These are phyloP conservation scores for Characodon lateralis DNA, from an alignment of 2,797 vertebrate species.

Conservation along the genomic window DNA sequence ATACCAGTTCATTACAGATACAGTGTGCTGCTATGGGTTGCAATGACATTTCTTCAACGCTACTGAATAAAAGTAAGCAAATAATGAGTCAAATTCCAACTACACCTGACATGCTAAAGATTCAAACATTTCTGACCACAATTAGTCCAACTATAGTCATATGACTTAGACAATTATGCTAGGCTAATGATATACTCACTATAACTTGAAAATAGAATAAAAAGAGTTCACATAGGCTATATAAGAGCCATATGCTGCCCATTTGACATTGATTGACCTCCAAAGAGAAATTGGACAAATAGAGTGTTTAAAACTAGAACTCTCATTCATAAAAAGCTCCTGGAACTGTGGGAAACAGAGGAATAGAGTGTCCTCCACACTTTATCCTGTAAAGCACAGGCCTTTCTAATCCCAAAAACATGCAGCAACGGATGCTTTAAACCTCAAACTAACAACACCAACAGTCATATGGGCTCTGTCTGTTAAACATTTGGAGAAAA, in stretches of 20 bases:
- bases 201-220: background rate
- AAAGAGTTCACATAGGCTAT: background rate
- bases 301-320: background rate
- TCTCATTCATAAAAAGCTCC: background rate
- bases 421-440: background rate
- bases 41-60: too few species aligned
- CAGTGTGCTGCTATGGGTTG: too few species aligned
- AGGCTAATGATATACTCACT: too few species aligned
- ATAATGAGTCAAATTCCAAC: too few species aligned
- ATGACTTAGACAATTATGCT: too few species aligned
- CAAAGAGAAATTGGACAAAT: background rate
- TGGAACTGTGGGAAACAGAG: background rate
- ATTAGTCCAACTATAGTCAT: too few species aligned
- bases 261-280: background rate
- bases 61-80: too few species aligned
- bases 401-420: background rate
- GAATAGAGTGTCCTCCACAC: background rate
- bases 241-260: background rate
- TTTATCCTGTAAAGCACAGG: background rate
- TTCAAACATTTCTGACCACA: too few species aligned
- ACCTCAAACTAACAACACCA: background rate
- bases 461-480: background rate
- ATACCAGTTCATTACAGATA: too few species aligned
- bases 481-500: background rate
- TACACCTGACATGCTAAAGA: too few species aligned